A percentile compares a stretch with the other conserved stretches of the same genome.
Conservation (phyloP, 2,888 invertebrate species). For the Chymomyza amoena region DNA sequence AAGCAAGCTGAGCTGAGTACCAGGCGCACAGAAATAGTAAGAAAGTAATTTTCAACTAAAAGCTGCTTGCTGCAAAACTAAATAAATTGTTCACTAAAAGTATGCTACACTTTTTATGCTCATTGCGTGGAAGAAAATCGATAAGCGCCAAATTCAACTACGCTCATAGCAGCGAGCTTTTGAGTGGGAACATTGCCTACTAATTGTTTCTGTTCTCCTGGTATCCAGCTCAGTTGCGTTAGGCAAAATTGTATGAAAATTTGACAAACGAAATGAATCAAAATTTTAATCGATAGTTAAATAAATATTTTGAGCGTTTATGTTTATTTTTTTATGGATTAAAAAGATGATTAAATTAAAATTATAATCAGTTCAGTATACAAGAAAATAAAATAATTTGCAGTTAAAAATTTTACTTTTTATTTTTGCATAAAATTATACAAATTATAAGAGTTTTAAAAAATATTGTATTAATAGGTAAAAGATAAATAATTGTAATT, state of each 20-base stretch:
- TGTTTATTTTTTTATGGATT: no score
- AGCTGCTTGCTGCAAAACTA: neutral
- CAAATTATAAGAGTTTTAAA: no score
- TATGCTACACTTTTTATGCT: neutral
- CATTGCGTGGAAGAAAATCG: neutral
- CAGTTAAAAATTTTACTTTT: no score
- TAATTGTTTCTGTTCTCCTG: neutral
- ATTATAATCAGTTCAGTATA: no score
- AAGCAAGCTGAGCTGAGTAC: neutral
- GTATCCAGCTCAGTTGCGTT: no score
- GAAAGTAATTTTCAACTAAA: neutral
- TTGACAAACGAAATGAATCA: neutral
- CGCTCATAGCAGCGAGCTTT: neutral
- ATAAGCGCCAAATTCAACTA: neutral
- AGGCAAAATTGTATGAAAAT: neutral
- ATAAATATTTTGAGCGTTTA: no score
- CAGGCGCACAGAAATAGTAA: neutral
- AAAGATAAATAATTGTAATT: no score
- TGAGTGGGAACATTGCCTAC: neutral
- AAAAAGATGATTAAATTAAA: no score
- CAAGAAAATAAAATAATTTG: no score
- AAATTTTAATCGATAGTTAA: no score
- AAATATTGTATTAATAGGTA: no score
- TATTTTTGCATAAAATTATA: no score
- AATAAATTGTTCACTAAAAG: neutral